Percentiles rank a stretch among this genome's conserved stretches.
Conservation (phyloP, 1,140 invertebrate genomes). For the Drosophila bifasciata region DNA sequence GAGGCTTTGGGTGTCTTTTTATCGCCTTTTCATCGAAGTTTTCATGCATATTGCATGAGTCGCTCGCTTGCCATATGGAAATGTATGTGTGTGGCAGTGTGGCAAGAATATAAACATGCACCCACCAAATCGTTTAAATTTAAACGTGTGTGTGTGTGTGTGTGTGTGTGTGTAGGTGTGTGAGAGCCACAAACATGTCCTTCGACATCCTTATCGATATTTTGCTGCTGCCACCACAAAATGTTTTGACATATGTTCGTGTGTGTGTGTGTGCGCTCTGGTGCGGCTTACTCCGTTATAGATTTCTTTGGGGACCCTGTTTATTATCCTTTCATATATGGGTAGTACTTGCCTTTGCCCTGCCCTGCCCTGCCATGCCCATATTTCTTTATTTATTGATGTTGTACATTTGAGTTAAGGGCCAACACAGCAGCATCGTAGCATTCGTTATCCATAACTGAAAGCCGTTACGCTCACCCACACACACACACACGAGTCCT, state of each 20-base stretch:
- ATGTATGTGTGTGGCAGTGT: conserved; percentile 50
- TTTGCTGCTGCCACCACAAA: conserved; percentile 22
- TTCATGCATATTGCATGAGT: conserved; percentile 78
- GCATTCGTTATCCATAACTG: conserved; percentile 80
- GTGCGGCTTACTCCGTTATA: conserved; percentile 77
- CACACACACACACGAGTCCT: conserved; percentile 49
- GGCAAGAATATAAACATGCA: conserved; percentile 5
- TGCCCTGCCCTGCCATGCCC: too few species aligned
- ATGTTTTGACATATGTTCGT: not conserved
- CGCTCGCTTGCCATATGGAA: conserved; percentile 75
- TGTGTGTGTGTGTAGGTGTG: conserved; percentile 41
- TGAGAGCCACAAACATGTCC: conserved; percentile 67
- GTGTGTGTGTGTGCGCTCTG: conserved; percentile 45
- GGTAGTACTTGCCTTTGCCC: conserved; percentile 59
- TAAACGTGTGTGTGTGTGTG: conserved; percentile 63
- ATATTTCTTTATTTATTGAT: conserved; percentile 75
- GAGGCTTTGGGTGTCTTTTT: conserved; percentile 70
- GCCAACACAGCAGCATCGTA: conserved; percentile 59
- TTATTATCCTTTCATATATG: conserved; percentile 79
- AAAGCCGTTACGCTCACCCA: conserved; percentile 59
- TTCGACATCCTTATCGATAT: conserved; percentile 67
- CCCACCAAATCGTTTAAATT: conserved; percentile 70
- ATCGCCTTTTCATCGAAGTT: conserved; percentile 80
- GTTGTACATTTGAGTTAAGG: conserved; percentile 81
- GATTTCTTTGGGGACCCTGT: conserved; percentile 78